Evolutionary conservation across 2,113 vertebrate genomes (phyloP), one percentile per base, ranked within the genome.

Genomic region (Grammomys surdaster): DNA sequence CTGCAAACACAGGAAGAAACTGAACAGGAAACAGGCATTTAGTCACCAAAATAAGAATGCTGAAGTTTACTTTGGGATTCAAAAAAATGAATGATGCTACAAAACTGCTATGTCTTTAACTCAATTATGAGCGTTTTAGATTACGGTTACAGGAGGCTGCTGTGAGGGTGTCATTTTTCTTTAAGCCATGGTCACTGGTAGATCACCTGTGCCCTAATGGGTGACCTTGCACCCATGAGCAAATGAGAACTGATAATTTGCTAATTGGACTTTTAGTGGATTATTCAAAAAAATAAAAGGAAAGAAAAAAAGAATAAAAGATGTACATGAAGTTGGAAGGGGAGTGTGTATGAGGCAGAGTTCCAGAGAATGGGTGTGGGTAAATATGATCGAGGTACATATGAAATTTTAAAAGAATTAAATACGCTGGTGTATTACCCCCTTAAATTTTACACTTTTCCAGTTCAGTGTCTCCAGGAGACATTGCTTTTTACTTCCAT

Each of bases 71-170:
- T 54, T 85, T 65, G 63, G 78, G 31, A 56, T 2, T 80, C 14
- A 16, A 7, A 20, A 20, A 3, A 7, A 54, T 12, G 17, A 5
- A 8, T 8, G 31, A 58, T 46, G 11, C 36, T 28, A 60, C 19
- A 91, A 46, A 80, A 10, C 5, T 19, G 12, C 40, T 81, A 20
- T 3, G 5, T 85, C 2, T 28, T 14, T 33, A 54, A 75, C 16
- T 4, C 16, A n/a, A 51, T 4, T 3, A 13, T 40, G 31, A 43
- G 2, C n/a, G 3, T 36, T 2, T 31, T 22, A 22, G 20, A 5
- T 90, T 46, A 36, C 8, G 16, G 63, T 40, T 13, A 20, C 26
- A 40, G 36, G 3, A 85, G 0, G 31, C n/a, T 46, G 95, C 26
- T 19, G 7, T 3, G 3, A 10, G 36, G 46, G 28, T 20, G n/a